phyloP scores from a whole-genome alignment of 2,888 invertebrate genomes.

The Diplazon laetatorius region DNA sequence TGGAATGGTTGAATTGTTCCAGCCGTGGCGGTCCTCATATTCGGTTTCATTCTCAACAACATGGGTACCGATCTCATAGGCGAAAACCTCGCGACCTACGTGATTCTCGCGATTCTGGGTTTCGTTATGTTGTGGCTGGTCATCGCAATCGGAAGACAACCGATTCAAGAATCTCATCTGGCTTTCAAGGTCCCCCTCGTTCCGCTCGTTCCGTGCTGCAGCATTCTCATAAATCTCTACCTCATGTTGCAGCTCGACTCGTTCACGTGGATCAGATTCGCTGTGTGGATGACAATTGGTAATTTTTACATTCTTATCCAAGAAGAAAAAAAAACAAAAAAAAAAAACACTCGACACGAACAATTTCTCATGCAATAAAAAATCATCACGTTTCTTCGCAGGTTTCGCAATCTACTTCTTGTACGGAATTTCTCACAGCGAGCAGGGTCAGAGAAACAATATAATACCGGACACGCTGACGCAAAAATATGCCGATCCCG shows the following conservation, averaged over 20 bases:
- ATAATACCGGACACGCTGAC: conserved; percentile 68
- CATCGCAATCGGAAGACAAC: conserved; percentile 88
- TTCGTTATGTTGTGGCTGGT: conserved; percentile 83
- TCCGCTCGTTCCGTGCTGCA: conserved; percentile 92
- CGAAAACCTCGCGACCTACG: conserved; percentile 80
- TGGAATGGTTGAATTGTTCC: conserved; percentile 42
- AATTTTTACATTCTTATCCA: conserved; percentile 71
- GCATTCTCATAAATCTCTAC: conserved; percentile 94
- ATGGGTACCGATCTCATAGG: conserved; percentile 73
- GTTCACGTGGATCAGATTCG: conserved; percentile 94
- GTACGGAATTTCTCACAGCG: conserved; percentile 92
- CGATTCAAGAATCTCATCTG: conserved; percentile 85
- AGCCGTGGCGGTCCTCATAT: conserved; percentile 85
- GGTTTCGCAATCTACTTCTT: conserved; percentile 93
- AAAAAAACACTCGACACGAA: not conserved
- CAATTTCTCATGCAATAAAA: conserved; percentile 10
- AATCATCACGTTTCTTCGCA: conserved; percentile 78
- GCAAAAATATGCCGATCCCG: conserved; percentile 70
- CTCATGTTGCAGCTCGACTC: conserved; percentile 94
- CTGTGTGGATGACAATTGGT: conserved; percentile 93
- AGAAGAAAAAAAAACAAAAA: no score
- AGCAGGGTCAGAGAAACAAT: conserved; percentile 83
- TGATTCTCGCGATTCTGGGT: conserved; percentile 82
- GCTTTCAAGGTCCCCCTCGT: conserved; percentile 93
- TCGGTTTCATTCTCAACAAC: conserved; percentile 83